Percentiles rank a stretch among this genome's conserved stretches.
Conservation (phyloP, 2,888 invertebrate genomes). For the Tetramorium bicarinatum region DNA sequence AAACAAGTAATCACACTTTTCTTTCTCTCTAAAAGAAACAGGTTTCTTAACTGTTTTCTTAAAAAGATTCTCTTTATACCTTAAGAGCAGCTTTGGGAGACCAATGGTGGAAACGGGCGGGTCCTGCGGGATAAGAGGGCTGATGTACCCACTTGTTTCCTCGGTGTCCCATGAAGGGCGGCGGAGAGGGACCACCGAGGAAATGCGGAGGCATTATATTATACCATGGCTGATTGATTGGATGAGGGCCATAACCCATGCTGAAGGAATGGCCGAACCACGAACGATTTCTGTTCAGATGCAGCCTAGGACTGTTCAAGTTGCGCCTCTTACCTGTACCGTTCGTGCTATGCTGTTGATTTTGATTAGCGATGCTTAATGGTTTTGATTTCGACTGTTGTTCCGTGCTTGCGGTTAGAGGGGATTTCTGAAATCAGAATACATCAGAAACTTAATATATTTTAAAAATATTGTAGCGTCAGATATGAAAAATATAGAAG, state of each 20-base stretch:
- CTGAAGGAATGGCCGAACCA: constrained; percentile 84
- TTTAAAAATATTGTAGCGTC: not conserved
- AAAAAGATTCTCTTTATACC: constrained; percentile 77
- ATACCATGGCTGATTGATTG: constrained; percentile 83
- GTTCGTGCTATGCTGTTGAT: constrained; percentile 78
- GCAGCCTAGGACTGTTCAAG: constrained; percentile 82
- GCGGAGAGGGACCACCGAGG: constrained; percentile 83
- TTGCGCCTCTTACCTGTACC: constrained; percentile 82
- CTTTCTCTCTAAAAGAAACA: constrained; percentile 68
- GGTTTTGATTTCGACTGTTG: constrained; percentile 81
- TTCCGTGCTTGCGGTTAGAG: constrained; percentile 73
- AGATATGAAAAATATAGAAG: not conserved
- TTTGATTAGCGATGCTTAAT: constrained; percentile 79
- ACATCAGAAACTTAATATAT: constrained; percentile 5
- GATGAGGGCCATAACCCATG: constrained; percentile 84
- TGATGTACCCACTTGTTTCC: constrained; percentile 84
- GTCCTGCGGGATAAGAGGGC: constrained; percentile 82
- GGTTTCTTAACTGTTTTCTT: constrained; percentile 74
- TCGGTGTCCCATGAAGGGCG: constrained; percentile 83
- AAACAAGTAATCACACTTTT: constrained; percentile 47
- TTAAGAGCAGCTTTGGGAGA: constrained; percentile 84
- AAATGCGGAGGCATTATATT: constrained; percentile 83
- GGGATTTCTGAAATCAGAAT: constrained; percentile 77
- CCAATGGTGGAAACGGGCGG: constrained; percentile 84
- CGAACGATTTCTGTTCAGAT: constrained; percentile 82